Conservation (phyloP, 2,797 vertebrate genomes). For the Kryptopterus vitreolus region DNA sequence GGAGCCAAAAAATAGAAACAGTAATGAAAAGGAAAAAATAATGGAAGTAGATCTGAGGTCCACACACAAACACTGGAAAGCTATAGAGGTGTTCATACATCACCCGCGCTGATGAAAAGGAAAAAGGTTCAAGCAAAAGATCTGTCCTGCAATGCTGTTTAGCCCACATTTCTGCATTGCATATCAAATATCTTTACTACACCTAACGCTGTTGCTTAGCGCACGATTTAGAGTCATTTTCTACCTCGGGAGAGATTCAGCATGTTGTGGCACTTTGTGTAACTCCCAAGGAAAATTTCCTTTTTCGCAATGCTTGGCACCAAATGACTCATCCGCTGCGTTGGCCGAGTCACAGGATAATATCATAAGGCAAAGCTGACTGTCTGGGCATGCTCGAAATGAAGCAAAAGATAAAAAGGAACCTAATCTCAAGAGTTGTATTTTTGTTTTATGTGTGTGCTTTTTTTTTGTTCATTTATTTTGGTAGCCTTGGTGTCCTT, state of each 20-base stretch:
- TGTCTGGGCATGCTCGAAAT: background rate
- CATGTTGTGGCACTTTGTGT: background rate
- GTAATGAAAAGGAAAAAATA: background rate
- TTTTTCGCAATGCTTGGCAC: background rate
- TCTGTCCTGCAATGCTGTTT: background rate
- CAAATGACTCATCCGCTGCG: background rate
- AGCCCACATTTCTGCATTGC: background rate
- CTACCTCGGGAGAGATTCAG: background rate
- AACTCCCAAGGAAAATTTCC: slow-evolving; percentile 1
- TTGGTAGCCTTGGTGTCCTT: background rate
- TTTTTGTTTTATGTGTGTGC: background rate
- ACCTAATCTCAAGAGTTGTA: background rate
- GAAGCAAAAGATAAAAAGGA: background rate
- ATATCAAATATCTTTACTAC: background rate
- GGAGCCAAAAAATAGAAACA: slow-evolving; percentile 27
- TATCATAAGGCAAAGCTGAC: background rate
- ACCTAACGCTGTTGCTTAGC: background rate
- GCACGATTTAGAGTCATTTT: background rate
- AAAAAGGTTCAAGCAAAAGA: background rate
- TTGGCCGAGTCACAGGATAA: background rate
- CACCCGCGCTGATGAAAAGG: background rate
- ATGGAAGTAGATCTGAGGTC: background rate
- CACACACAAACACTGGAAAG: background rate
- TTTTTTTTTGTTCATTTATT: background rate
- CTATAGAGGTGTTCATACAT: background rate